Evolutionary conservation across 2,113 vertebrate species (phyloP).

Genomic region (Pygathrix nemaeus): DNA sequence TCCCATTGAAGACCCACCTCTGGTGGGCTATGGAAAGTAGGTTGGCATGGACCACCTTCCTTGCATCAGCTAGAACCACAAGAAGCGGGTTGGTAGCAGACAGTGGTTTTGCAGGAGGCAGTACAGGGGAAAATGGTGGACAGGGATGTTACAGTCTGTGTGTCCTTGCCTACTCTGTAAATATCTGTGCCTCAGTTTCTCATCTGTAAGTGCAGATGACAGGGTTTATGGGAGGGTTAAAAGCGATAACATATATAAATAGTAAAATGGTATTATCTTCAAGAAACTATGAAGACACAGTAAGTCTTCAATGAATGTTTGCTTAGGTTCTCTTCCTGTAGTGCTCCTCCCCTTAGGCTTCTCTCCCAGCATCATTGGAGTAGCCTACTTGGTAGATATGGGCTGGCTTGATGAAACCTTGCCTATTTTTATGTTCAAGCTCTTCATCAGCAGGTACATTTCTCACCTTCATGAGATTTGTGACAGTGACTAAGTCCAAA

Average conservation of each 20-base stretch:
- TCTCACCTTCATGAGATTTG: neutral
- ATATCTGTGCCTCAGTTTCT: neutral
- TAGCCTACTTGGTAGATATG: neutral
- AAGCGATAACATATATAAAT: neutral
- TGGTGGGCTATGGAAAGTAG: neutral
- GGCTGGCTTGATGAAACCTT: neutral
- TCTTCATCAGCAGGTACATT: neutral
- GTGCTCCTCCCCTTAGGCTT: neutral
- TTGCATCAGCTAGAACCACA: neutral
- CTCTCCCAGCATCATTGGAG: neutral
- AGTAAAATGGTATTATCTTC: neutral
- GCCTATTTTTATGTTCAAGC: neutral
- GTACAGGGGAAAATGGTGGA: neutral
- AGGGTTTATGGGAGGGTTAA: neutral
- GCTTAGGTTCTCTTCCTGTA: neutral
- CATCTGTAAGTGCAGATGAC: neutral
- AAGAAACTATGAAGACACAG: neutral
- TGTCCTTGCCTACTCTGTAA: neutral
- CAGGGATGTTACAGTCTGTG: neutral
- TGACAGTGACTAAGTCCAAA: neutral
- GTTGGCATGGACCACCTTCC: neutral
- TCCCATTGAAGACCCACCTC: neutral
- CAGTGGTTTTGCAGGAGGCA: neutral
- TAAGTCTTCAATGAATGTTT: neutral
- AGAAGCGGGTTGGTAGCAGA: neutral